Conservation (phyloP, 2,888 invertebrate species). For the Oasisia sp. region DNA sequence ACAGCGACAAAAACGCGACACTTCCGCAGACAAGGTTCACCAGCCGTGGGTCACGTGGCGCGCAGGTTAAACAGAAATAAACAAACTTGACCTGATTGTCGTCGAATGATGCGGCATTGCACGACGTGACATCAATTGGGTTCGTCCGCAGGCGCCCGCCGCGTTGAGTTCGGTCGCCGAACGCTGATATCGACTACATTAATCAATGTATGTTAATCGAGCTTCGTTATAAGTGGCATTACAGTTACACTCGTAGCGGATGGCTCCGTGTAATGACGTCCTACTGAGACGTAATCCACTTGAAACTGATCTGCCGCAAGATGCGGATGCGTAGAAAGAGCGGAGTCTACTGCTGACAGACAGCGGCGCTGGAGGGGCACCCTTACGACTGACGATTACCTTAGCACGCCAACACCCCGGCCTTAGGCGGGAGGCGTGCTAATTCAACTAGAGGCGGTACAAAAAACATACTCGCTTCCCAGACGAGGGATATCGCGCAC, state of each 20-base stretch:
- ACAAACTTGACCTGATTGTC: not conserved
- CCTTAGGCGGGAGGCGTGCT: not conserved
- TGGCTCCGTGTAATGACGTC: not conserved
- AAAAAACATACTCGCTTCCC: not conserved
- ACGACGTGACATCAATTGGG: not conserved
- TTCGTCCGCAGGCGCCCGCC: not conserved
- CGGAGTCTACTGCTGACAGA: not conserved
- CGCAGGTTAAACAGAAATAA: not conserved
- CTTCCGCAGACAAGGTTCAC: not conserved
- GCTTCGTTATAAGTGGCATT: not conserved
- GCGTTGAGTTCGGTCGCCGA: not conserved
- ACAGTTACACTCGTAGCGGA: not conserved
- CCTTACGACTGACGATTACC: not conserved
- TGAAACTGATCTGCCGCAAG: not conserved
- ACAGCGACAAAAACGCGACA: not conserved
- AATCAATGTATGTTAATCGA: not conserved
- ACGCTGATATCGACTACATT: not conserved
- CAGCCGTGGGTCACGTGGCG: not conserved
- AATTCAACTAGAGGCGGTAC: not conserved
- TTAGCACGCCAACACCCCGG: not conserved
- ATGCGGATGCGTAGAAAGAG: not conserved
- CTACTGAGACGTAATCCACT: not conserved
- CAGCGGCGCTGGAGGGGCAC: not conserved
- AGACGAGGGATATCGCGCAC: not conserved
- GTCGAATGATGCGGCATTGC: not conserved